Evolutionary conservation across 2,797 vertebrate genomes (phyloP).

Genomic region (Kryptolebias ocellatus): DNA sequence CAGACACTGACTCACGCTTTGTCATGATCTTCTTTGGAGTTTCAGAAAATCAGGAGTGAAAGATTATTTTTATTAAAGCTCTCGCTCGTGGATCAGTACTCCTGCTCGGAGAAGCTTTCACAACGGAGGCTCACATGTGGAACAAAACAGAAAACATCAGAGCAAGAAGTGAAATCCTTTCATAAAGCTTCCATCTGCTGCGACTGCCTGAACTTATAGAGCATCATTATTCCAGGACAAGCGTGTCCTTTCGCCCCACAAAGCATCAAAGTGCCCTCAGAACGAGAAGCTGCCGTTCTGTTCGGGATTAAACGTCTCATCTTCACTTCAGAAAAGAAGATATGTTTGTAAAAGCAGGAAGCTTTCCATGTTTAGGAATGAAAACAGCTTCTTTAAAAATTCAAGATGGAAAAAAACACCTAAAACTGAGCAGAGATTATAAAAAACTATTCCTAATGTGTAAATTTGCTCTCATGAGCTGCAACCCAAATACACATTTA

Average conservation of each 20-base stretch:
- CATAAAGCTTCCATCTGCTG: constrained; percentile 40
- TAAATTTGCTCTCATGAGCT: no score
- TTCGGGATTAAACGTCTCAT: not conserved
- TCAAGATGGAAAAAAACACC: not conserved
- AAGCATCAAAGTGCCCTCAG: not conserved
- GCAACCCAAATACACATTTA: no score
- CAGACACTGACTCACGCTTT: constrained; percentile 28
- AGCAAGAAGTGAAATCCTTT: constrained; percentile 59
- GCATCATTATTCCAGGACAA: constrained; percentile 17
- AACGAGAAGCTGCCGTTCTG: not conserved
- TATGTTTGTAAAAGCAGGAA: not conserved
- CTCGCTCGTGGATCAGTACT: constrained; percentile 42
- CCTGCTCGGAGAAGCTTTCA: constrained; percentile 42
- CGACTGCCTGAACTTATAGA: constrained; percentile 16
- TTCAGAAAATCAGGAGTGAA: constrained; percentile 29
- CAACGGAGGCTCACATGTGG: constrained; percentile 32
- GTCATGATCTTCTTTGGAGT: constrained; percentile 38
- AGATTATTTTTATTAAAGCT: constrained; percentile 42
- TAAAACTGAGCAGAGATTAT: not conserved
- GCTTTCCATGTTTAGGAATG: not conserved
- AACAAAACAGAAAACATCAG: constrained; percentile 53
- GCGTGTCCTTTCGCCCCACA: not conserved
- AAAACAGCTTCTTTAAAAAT: not conserved
- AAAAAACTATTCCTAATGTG: no score
- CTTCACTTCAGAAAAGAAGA: not conserved